These are phyloP conservation scores for Morone chrysops DNA, from an alignment of 2,113 vertebrate species.

Conservation along the genomic window DNA sequence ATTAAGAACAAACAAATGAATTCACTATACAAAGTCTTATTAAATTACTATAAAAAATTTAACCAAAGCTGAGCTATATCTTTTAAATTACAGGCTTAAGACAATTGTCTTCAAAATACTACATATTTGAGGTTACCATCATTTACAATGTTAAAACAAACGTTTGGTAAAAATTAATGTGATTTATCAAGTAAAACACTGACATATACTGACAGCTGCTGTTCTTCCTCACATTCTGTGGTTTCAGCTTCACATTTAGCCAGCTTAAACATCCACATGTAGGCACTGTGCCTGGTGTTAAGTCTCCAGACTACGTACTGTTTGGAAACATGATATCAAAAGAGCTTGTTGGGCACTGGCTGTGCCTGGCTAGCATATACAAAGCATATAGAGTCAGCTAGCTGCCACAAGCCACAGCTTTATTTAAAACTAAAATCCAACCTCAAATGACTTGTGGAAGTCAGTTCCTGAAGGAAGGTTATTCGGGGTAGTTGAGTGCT, in stretches of 20 bases:
- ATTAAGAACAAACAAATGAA: slow-evolving; percentile 13
- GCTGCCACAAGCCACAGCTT: slow-evolving; percentile 67
- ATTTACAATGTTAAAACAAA: not conserved
- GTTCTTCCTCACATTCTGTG: slow-evolving; percentile 40
- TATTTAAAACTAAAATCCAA: slow-evolving; percentile 65
- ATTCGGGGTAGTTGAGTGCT: slow-evolving; percentile 52
- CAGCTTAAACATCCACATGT: slow-evolving; percentile 41
- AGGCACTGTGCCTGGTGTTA: not conserved
- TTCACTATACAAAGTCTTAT: not conserved
- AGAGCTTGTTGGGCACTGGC: slow-evolving; percentile 27
- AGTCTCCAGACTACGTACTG: slow-evolving; percentile 20
- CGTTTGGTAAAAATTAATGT: slow-evolving; percentile 1
- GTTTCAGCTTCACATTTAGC: slow-evolving; percentile 16
- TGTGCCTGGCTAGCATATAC: slow-evolving; percentile 39
- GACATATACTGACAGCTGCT: slow-evolving; percentile 27
- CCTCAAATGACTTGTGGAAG: slow-evolving; percentile 64
- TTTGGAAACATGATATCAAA: slow-evolving; percentile 64
- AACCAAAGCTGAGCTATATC: slow-evolving; percentile 6
- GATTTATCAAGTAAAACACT: slow-evolving; percentile 5
- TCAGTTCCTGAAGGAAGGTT: slow-evolving; percentile 49
- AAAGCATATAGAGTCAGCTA: slow-evolving; percentile 56
- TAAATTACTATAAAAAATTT: slow-evolving; percentile 12
- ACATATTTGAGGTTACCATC: slow-evolving; percentile 2
- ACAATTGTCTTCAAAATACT: not conserved
- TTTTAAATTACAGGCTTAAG: slow-evolving; percentile 19